Base-by-base conservation (phyloP, 2,888 invertebrate genomes). In the Polydrusus cervinus region DNA sequence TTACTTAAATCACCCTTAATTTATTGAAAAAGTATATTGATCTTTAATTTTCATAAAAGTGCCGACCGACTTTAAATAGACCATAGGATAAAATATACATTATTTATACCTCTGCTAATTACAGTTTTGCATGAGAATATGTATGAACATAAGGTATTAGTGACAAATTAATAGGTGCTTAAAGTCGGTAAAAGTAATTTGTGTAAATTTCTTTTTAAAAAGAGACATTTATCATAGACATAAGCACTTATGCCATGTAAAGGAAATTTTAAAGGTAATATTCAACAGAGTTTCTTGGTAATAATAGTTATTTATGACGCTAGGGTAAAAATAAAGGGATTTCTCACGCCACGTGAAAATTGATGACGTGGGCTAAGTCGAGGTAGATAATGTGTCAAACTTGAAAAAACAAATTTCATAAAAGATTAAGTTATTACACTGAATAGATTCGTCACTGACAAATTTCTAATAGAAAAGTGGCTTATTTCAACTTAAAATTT, bases 141-240 rank as follows among this genome's bases (percentile, higher is more conserved):
- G 68, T 68, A 68, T 45, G 16, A 71, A 45, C 25, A 49, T 57
- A 72, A 72, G 60, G n/a, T 57, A 72, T 60, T 66, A 57, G 49
- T 67, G 67, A 51, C 49, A 43, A 66, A 73, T 73, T 73, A 73
- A 13, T 60, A 72, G 76, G 79, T 80, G 16, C 53, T 51, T 51
- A 14, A 64, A 30, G 20, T 55, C 2, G 18, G 11, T 55, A 55
- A 55, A 34, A 55, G 10, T 9, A 25, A n/a, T 55, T 55, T 43
- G 13, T n/a, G 6, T 43, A 43, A 53, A 20, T 20, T 53, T 53
- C 25, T 16, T 53, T 16, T 53, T 53, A 20, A 20, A 25, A 13
- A 20, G 18, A 18, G 25, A 53, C 1, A 18, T 53, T 18, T 16
- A 11, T 25, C 10, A 53, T 5, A 18, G 25, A 3, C 53, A 25